phyloP scores from a whole-genome alignment of 2,888 invertebrate genomes.

The Cabera pusaria region DNA sequence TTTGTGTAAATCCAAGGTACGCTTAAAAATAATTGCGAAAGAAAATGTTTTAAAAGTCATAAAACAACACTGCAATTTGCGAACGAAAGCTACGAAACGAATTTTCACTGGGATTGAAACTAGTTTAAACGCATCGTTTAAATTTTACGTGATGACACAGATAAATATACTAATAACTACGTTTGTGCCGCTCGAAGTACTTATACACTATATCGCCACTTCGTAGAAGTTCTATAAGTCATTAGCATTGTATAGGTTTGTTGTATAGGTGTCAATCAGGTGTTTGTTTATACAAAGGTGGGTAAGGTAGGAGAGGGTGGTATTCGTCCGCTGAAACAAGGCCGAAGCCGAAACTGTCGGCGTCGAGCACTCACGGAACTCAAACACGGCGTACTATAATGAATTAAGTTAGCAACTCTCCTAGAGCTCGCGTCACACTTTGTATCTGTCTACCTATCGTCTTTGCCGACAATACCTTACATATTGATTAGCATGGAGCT shows the following conservation, averaged over 20 bases:
- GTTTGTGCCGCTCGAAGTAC: too few relatives aligned
- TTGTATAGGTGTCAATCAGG: conserved; percentile 67
- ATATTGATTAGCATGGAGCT: conserved; percentile 20
- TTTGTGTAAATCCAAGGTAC: conserved; percentile 6
- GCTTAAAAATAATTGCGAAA: too few relatives aligned
- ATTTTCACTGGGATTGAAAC: too few relatives aligned
- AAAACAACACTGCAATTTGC: not conserved
- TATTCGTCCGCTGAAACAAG: conserved; percentile 52
- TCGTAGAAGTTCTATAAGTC: too few relatives aligned
- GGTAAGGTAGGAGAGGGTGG: conserved; percentile 34
- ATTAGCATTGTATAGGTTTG: conserved; percentile 63
- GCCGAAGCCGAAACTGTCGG: conserved; percentile 42
- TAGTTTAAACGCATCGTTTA: too few relatives aligned
- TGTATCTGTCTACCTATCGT: conserved; percentile 29
- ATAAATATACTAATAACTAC: too few relatives aligned
- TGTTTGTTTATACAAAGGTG: conserved; percentile 54
- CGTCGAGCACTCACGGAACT: conserved; percentile 61
- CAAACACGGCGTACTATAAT: conserved; percentile 75
- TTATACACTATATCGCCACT: too few relatives aligned
- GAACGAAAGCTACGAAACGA: too few relatives aligned
- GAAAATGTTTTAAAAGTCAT: not conserved
- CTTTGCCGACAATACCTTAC: conserved; percentile 21
- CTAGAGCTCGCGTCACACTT: conserved; percentile 60
- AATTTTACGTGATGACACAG: too few relatives aligned
- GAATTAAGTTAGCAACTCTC: conserved; percentile 78